Evolutionary conservation across 2,113 vertebrate species (phyloP).

Genomic region (Heterotis niloticus): DNA sequence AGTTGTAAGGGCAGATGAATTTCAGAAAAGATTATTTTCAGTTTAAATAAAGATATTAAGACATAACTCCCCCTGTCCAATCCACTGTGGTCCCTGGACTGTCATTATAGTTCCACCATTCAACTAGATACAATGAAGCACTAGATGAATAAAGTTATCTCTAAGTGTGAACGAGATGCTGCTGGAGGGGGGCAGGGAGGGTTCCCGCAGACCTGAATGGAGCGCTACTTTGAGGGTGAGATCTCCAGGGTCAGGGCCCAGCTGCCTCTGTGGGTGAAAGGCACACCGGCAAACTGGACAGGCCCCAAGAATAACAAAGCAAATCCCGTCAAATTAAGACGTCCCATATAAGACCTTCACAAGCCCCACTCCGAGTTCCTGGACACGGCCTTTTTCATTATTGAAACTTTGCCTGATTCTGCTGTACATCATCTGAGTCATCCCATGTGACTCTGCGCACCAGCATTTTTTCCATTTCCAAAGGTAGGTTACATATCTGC

Average conservation of each 20-base stretch:
- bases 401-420: slow-evolving; percentile 44
- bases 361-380: slow-evolving; percentile 60
- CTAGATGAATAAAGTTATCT: slow-evolving; percentile 99
- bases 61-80: slow-evolving; percentile 78
- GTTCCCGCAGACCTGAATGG: slow-evolving; percentile 81
- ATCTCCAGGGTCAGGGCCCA: slow-evolving; percentile 92
- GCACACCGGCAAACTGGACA: slow-evolving; percentile 85
- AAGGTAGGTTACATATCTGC: slow-evolving; percentile 61
- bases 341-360: slow-evolving; percentile 61
- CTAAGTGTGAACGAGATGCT: slow-evolving; percentile 88
- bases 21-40: neutral
- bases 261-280: slow-evolving; percentile 86
- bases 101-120: slow-evolving; percentile 76
- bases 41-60: slow-evolving; percentile 77
- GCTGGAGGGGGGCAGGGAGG: slow-evolving; percentile 88
- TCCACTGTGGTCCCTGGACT: slow-evolving; percentile 77
- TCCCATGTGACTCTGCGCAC: slow-evolving; percentile 44
- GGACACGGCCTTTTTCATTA: slow-evolving; percentile 42
- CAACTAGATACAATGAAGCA: slow-evolving; percentile 98
- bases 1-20: neutral
- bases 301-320: slow-evolving; percentile 81
- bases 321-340: slow-evolving; percentile 70
- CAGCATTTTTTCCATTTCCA: slow-evolving; percentile 40
- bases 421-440: slow-evolving; percentile 41
- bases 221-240: slow-evolving; percentile 78